Evolutionary conservation across 1,140 invertebrate species (phyloP).

Genomic region (Rhynchophorus ferrugineus): DNA sequence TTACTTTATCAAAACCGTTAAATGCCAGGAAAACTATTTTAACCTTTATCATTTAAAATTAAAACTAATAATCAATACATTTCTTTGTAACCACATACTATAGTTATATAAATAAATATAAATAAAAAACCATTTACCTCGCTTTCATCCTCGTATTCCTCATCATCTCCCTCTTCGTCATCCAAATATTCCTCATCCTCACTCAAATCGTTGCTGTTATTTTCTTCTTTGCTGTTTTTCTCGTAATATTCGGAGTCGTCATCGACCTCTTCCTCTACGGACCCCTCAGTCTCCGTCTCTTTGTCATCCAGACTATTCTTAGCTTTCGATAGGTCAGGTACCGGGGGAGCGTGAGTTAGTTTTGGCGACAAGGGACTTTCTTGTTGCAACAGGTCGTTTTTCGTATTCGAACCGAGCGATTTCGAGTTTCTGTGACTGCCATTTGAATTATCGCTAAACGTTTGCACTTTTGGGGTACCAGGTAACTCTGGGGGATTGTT

Average conservation of each 20-base stretch:
- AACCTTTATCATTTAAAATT: too few relatives aligned
- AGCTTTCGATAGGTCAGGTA: background rate
- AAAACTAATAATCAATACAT: too few relatives aligned
- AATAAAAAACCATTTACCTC: background rate
- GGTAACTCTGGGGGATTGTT: background rate
- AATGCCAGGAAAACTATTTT: too few relatives aligned
- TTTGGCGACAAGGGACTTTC: background rate
- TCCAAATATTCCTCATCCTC: background rate
- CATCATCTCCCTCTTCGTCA: background rate
- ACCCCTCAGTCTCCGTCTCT: background rate
- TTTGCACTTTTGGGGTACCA: background rate
- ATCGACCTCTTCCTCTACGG: background rate
- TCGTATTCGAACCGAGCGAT: background rate
- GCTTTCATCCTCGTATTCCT: background rate
- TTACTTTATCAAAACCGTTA: too few relatives aligned
- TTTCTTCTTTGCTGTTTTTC: background rate
- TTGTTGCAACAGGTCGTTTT: background rate
- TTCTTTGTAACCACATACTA: too few relatives aligned
- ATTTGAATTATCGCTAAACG: background rate
- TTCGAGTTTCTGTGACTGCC: background rate
- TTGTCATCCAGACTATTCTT: background rate
- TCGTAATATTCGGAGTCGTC: background rate
- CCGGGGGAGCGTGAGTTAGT: background rate
- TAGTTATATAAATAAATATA: too few relatives aligned
- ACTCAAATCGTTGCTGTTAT: background rate